phyloP scores from a whole-genome alignment of 1,140 invertebrate genomes.

The Gryllus bimaculatus region DNA sequence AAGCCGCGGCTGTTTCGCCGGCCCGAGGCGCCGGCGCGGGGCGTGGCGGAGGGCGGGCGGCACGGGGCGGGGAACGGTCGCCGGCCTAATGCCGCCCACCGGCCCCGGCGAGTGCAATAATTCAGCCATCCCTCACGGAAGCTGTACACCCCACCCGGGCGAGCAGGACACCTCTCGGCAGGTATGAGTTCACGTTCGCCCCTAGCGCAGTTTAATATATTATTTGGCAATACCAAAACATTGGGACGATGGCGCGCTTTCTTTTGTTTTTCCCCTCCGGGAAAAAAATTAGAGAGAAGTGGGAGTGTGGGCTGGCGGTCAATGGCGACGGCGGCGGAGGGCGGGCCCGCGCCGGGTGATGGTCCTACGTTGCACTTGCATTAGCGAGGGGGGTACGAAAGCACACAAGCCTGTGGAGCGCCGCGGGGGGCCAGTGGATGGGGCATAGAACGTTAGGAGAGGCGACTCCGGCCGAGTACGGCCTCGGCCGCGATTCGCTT shows the following conservation, averaged over 20 bases:
- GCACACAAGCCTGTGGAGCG: neutral
- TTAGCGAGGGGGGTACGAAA: neutral
- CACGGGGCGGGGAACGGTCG: neutral
- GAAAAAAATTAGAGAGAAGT: neutral
- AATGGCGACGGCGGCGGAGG: neutral
- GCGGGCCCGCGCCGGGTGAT: neutral
- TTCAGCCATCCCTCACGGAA: constrained; percentile 17
- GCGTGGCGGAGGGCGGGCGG: too few species aligned
- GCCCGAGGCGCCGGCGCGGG: neutral
- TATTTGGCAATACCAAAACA: constrained; percentile 15
- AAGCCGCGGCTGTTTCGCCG: neutral
- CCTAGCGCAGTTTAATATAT: constrained; percentile 11
- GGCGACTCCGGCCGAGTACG: neutral
- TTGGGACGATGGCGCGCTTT: neutral
- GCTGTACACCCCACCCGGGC: neutral
- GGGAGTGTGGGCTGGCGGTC: neutral
- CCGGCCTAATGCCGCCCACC: neutral
- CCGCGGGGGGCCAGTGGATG: too few species aligned
- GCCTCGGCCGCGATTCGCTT: neutral
- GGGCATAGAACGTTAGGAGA: neutral
- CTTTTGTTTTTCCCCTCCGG: neutral
- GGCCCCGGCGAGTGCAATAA: constrained; percentile 15
- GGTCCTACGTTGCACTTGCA: neutral
- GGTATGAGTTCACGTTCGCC: neutral
- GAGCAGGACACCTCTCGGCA: neutral